These are phyloP conservation scores for Carabus problematicus DNA, from an alignment of 2,888 invertebrate genomes.

Conservation along the genomic window DNA sequence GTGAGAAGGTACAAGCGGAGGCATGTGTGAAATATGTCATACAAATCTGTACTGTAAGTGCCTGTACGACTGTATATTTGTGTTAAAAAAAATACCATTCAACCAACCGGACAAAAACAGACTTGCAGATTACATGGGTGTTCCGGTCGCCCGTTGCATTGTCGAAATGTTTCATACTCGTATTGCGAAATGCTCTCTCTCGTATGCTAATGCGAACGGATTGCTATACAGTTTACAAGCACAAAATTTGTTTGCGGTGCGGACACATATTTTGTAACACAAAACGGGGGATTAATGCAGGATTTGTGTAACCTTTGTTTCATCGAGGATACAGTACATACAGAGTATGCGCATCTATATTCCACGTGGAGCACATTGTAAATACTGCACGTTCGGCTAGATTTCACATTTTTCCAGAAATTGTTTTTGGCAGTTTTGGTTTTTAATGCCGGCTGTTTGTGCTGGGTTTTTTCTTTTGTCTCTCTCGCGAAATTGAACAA, in stretches of 20 bases:
- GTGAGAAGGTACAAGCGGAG: conserved; percentile 14
- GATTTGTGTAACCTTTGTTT: conserved; percentile 30
- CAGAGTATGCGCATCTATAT: background rate
- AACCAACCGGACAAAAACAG: conserved; percentile 17
- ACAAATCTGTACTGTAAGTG: conserved; percentile 20
- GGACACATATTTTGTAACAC: conserved; percentile 9
- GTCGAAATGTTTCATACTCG: conserved; percentile 21
- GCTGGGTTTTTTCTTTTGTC: background rate
- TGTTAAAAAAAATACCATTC: too few relatives aligned
- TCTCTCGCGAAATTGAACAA: background rate
- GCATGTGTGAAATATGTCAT: conserved; percentile 35
- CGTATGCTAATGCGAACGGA: conserved; percentile 25
- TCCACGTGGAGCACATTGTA: background rate
- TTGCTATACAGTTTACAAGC: conserved; percentile 11
- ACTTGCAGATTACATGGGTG: conserved; percentile 11
- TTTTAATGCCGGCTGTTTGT: background rate
- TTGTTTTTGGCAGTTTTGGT: conserved; percentile 5
- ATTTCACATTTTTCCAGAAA: conserved; percentile 3
- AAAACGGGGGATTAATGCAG: conserved; percentile 19
- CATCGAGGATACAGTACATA: background rate
- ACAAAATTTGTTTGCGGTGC: conserved; percentile 31
- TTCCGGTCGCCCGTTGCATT: conserved; percentile 4
- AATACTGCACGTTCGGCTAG: background rate
- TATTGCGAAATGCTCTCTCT: conserved; percentile 19
- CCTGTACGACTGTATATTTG: conserved; percentile 30